Conservation (phyloP, 92 coral and sea anemone genomes). For the Pocillopora meandrina region DNA sequence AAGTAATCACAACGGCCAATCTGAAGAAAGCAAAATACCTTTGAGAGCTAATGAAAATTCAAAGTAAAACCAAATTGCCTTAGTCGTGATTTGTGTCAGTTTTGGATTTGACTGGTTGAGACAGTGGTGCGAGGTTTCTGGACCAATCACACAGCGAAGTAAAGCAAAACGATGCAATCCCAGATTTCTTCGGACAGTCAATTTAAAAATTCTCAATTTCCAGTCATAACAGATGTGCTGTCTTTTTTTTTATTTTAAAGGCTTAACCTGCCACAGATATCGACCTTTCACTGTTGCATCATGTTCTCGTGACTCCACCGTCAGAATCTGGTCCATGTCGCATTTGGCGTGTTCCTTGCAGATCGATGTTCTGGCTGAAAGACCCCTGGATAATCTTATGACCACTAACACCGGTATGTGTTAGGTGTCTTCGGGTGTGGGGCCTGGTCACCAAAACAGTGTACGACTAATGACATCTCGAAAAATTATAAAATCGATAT, state of each 20-base stretch:
- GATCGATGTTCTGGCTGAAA: slow-evolving; percentile 76
- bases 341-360: slow-evolving; percentile 74
- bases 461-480: no score
- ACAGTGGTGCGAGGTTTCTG: no score
- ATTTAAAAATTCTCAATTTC: background rate
- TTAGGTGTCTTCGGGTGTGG: background rate
- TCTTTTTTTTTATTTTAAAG: slow-evolving; percentile 33
- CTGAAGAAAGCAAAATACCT: no score
- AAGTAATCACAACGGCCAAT: no score
- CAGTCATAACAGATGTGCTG: background rate
- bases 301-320: slow-evolving; percentile 95
- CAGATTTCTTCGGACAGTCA: background rate
- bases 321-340: slow-evolving; percentile 87
- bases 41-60: no score
- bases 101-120: no score
- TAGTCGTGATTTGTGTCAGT: no score
- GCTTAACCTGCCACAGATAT: slow-evolving; percentile 89
- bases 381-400: slow-evolving; percentile 74
- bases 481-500: no score
- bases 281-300: slow-evolving; percentile 96
- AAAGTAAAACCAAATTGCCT: no score
- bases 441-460: no score
- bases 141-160: no score
- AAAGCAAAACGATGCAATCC: no score
- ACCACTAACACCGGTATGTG: slow-evolving; percentile 31